Percentiles rank a stretch among this genome's conserved stretches.
Conservation (phyloP, 2,113 vertebrate genomes). For the Bos indicus region DNA sequence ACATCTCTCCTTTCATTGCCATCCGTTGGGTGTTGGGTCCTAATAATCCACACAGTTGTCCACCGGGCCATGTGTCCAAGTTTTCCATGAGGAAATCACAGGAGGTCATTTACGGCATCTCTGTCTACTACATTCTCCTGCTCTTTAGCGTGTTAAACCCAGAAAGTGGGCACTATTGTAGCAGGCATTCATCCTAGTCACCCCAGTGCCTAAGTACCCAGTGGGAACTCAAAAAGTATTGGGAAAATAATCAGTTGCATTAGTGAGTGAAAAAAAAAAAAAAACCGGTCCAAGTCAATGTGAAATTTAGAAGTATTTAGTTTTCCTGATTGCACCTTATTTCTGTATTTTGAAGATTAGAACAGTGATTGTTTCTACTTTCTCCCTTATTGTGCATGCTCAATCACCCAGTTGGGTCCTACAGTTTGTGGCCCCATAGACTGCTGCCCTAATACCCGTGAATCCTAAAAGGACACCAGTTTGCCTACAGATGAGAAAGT, state of each 20-base stretch:
- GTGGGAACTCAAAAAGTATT: neutral
- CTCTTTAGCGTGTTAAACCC: neutral
- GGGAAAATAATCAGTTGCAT: neutral
- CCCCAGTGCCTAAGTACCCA: too few relatives aligned
- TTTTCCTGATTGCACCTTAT: neutral
- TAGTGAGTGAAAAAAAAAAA: neutral
- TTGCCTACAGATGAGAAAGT: neutral
- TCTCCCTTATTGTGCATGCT: neutral
- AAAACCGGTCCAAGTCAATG: neutral
- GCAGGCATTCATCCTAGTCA: neutral
- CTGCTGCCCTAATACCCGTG: neutral
- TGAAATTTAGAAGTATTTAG: neutral
- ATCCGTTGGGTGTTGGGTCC: neutral
- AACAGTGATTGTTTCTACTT: neutral
- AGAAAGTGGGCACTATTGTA: neutral
- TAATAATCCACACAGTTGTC: neutral
- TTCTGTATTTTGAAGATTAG: neutral
- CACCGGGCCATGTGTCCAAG: fast-evolving
- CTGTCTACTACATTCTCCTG: neutral
- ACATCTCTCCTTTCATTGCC: neutral
- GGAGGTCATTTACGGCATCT: neutral
- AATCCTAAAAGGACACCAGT: neutral
- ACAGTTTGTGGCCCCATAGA: neutral
- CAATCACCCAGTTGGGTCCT: neutral
- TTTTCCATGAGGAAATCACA: neutral